phyloP scores from a whole-genome alignment of 2,888 invertebrate genomes.

The Platycheirus albimanus region DNA sequence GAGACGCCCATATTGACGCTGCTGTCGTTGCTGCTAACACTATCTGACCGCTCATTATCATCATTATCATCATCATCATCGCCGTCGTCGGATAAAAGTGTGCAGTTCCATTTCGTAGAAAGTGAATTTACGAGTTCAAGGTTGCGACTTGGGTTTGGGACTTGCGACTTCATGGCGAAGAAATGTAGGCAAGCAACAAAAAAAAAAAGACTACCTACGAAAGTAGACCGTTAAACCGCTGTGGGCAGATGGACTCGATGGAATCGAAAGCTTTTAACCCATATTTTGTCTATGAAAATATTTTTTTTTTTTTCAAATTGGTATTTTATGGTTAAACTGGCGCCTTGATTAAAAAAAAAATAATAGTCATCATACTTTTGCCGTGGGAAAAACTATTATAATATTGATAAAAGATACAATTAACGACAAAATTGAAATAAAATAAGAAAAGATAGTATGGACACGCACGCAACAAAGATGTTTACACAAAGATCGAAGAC shows the following conservation, averaged over 20 bases:
- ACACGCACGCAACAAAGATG: slow-evolving; percentile 15
- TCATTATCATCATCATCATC: too few species aligned
- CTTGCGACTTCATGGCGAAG: neutral
- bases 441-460: neutral
- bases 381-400: neutral
- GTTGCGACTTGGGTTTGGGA: slow-evolving; percentile 36
- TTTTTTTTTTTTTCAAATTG: neutral
- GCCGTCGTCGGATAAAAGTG: slow-evolving; percentile 26
- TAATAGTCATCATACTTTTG: neutral
- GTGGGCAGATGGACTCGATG: slow-evolving; percentile 31
- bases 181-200: slow-evolving; percentile 31
- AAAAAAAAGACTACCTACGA: slow-evolving; percentile 21
- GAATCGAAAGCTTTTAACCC: slow-evolving; percentile 40
- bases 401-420: neutral
- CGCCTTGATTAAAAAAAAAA: too few species aligned
- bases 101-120: slow-evolving; percentile 39
- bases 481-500: neutral
- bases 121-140: slow-evolving; percentile 69
- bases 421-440: neutral
- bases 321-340: too few species aligned
- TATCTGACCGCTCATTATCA: slow-evolving; percentile 38
- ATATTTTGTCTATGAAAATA: slow-evolving; percentile 2
- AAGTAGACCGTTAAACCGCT: slow-evolving; percentile 12
- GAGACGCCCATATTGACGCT: neutral
- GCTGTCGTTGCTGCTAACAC: slow-evolving; percentile 22